These are phyloP conservation scores for Drosophila rhopaloa DNA, from an alignment of 1,140 invertebrate species.

Conservation along the genomic window DNA sequence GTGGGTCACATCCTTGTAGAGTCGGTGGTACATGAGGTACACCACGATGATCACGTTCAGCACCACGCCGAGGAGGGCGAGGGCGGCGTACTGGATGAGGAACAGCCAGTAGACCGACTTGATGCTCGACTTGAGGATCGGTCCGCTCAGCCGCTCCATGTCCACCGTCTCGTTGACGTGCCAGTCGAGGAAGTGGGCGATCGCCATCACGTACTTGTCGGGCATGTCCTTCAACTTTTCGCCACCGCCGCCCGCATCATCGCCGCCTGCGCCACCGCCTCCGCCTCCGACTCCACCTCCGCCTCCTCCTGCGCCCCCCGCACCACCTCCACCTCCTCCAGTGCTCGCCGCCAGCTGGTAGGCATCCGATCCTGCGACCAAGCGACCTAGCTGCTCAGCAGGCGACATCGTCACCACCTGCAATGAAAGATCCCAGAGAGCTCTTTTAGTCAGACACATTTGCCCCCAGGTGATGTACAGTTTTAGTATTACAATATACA, in stretches of 20 bases:
- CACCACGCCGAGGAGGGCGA: constrained; percentile 86
- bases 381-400: constrained; percentile 53
- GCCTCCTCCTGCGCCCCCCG: neutral
- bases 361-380: constrained; percentile 14
- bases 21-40: constrained; percentile 87
- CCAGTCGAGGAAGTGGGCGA: constrained; percentile 69
- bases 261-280: constrained; percentile 25
- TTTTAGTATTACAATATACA: no score
- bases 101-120: constrained; percentile 87
- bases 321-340: neutral
- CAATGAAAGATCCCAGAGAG: neutral
- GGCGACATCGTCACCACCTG: constrained; percentile 71
- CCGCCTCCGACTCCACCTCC: neutral
- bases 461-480: no score
- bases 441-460: no score
- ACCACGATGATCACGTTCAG: constrained; percentile 87
- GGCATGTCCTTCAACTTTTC: constrained; percentile 69
- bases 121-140: constrained; percentile 84
- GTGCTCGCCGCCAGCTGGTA: constrained; percentile 52
- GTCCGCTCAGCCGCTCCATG: constrained; percentile 69
- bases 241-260: constrained; percentile 40
- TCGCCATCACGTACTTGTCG: constrained; percentile 75
- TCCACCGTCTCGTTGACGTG: constrained; percentile 68
- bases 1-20: constrained; percentile 88
- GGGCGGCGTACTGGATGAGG: constrained; percentile 87